Conservation (phyloP, 2,113 vertebrate genomes). For the Lepus europaeus region DNA sequence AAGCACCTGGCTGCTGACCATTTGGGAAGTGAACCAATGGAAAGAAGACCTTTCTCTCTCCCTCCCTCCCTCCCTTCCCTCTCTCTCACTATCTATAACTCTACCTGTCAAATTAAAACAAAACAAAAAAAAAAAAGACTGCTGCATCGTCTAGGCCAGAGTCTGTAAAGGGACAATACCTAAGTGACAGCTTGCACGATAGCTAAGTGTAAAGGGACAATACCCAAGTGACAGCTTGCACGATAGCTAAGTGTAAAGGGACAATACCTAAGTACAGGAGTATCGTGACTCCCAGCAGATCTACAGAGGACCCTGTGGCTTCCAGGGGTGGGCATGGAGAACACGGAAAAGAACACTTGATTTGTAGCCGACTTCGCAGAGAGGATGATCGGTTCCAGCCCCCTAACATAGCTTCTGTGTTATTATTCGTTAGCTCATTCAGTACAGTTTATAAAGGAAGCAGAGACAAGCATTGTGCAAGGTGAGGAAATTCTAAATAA, state of each 20-base stretch:
- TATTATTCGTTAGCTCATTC: not conserved
- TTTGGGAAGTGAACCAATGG: no score
- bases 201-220: no score
- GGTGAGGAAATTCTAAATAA: not conserved
- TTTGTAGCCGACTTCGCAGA: not conserved
- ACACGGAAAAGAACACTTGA: not conserved
- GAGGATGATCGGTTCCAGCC: not conserved
- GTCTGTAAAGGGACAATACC: conserved; percentile 4
- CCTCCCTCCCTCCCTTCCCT: no score
- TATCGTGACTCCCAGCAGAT: not conserved
- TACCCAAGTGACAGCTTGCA: no score
- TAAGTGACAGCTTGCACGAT: no score
- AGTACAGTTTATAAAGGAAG: not conserved
- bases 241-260: no score
- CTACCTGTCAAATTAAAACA: no score
- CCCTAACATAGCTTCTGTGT: not conserved
- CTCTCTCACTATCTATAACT: no score
- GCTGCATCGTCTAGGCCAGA: not conserved
- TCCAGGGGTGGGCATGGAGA: not conserved
- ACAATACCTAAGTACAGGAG: not conserved
- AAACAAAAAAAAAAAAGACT: not conserved
- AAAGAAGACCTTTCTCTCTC: no score
- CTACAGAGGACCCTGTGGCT: not conserved
- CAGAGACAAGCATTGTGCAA: not conserved
- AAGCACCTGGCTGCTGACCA: no score